Evolutionary conservation across 1,140 invertebrate genomes (phyloP).

Genomic region (Drosophila paulistorum): DNA sequence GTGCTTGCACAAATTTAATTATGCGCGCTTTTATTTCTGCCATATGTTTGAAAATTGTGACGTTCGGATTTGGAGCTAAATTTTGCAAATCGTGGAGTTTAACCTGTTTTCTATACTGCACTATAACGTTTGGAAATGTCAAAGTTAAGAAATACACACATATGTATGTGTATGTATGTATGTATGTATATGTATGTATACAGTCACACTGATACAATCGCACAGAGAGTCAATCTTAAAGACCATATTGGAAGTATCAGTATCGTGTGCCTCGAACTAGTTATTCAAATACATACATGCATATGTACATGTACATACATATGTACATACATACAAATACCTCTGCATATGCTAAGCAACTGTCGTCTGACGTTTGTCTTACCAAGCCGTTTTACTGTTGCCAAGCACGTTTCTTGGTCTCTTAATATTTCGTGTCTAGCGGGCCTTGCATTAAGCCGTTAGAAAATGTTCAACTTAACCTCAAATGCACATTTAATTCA

Average conservation of each 20-base stretch:
- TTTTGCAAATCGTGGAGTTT: slow-evolving; percentile 58
- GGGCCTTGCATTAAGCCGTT: slow-evolving; percentile 70
- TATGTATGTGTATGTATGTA: neutral
- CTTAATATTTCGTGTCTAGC: slow-evolving; percentile 63
- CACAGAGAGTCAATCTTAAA: slow-evolving; percentile 45
- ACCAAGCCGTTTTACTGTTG: slow-evolving; percentile 47
- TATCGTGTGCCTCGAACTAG: slow-evolving; percentile 71
- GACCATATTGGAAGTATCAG: slow-evolving; percentile 79
- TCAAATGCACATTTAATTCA: slow-evolving; percentile 63
- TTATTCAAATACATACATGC: slow-evolving; percentile 61
- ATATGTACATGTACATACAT: too few species aligned
- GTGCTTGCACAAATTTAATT: slow-evolving; percentile 68
- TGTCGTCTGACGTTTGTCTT: slow-evolving; percentile 41
- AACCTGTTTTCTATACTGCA: slow-evolving; percentile 77
- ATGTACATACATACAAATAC: too few species aligned
- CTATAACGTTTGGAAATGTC: slow-evolving; percentile 75
- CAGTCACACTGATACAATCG: neutral
- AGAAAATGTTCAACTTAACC: slow-evolving; percentile 64
- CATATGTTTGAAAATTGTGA: slow-evolving; percentile 75
- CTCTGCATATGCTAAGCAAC: slow-evolving; percentile 38
- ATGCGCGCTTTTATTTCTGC: slow-evolving; percentile 66
- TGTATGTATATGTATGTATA: neutral
- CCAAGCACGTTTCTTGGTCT: slow-evolving; percentile 70
- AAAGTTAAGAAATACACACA: slow-evolving; percentile 71
- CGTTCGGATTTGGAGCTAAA: slow-evolving; percentile 55